phyloP scores from a whole-genome alignment of 2,888 invertebrate species.

The Brachylomia viminalis region DNA sequence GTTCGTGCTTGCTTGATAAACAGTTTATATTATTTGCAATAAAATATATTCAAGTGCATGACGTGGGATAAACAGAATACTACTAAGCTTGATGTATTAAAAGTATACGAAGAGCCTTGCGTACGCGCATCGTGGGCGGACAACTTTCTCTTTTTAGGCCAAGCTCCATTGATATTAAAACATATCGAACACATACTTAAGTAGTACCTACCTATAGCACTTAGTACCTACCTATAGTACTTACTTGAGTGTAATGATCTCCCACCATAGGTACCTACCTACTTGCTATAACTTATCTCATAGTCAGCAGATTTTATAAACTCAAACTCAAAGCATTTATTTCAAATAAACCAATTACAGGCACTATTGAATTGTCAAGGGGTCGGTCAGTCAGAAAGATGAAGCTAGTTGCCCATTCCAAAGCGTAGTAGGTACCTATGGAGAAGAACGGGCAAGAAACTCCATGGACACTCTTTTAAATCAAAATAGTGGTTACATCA shows the following conservation, averaged over 20 bases:
- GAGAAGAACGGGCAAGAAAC: too few relatives aligned
- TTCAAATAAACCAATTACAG: too few relatives aligned
- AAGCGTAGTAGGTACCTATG: too few relatives aligned
- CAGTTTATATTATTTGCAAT: conserved; percentile 40
- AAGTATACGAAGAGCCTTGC: conserved; percentile 68
- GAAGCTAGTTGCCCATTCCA: too few relatives aligned
- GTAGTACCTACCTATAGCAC: too few relatives aligned
- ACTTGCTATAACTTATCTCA: background rate
- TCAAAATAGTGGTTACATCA: too few relatives aligned
- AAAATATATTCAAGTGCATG: conserved; percentile 57
- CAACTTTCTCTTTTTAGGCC: conserved; percentile 85
- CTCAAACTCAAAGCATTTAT: too few relatives aligned
- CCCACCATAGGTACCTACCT: too few relatives aligned
- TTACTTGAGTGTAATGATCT: background rate
- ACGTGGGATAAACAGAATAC: conserved; percentile 57
- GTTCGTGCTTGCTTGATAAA: conserved; percentile 18
- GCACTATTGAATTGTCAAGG: too few relatives aligned
- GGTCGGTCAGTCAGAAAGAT: too few relatives aligned
- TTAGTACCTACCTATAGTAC: background rate
- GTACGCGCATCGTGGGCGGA: conserved; percentile 79
- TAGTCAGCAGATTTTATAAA: background rate
- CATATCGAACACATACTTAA: conserved; percentile 30
- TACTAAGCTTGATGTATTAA: conserved; percentile 64
- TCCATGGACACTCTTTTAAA: too few relatives aligned
- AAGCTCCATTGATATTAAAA: conserved; percentile 64